These are phyloP conservation scores for Thalpophila matura DNA, from an alignment of 2,888 invertebrate species.

Conservation along the genomic window DNA sequence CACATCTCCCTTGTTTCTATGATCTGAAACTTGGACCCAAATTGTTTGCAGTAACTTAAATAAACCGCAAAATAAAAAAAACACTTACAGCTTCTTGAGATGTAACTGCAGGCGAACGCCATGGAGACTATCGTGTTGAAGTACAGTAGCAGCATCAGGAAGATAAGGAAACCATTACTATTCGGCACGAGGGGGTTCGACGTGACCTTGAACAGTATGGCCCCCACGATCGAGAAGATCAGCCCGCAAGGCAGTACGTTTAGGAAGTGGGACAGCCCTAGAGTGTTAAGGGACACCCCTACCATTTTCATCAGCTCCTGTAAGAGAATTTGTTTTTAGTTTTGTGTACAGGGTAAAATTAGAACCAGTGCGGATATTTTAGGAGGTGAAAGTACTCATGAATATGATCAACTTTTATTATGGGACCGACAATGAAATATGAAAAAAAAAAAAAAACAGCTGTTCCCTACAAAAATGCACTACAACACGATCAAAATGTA, in stretches of 20 bases:
- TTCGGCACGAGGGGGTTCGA: slow-evolving; percentile 29
- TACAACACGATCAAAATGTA: too few relatives aligned
- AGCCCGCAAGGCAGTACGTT: slow-evolving; percentile 89
- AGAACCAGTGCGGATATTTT: too few relatives aligned
- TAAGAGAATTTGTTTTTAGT: background rate
- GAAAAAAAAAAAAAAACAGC: too few relatives aligned
- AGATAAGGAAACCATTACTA: slow-evolving; percentile 37
- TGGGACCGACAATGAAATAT: too few relatives aligned
- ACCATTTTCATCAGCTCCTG: slow-evolving; percentile 95
- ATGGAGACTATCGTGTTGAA: slow-evolving; percentile 43
- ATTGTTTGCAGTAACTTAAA: too few relatives aligned
- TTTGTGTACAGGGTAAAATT: too few relatives aligned
- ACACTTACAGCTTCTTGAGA: slow-evolving; percentile 44
- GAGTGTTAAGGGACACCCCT: slow-evolving; percentile 92
- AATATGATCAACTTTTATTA: too few relatives aligned
- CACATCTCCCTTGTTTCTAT: too few relatives aligned
- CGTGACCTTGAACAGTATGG: slow-evolving; percentile 31
- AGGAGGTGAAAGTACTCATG: too few relatives aligned
- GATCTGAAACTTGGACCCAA: too few relatives aligned
- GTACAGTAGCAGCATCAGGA: slow-evolving; percentile 67
- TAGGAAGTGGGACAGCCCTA: slow-evolving; percentile 93
- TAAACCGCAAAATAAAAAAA: too few relatives aligned
- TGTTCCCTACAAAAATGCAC: too few relatives aligned
- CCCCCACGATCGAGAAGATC: slow-evolving; percentile 43
- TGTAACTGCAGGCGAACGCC: slow-evolving; percentile 52